Percentiles rank a stretch among this genome's conserved stretches.
Conservation (phyloP, 2,113 vertebrate species). For the Fukomys damarensis region DNA sequence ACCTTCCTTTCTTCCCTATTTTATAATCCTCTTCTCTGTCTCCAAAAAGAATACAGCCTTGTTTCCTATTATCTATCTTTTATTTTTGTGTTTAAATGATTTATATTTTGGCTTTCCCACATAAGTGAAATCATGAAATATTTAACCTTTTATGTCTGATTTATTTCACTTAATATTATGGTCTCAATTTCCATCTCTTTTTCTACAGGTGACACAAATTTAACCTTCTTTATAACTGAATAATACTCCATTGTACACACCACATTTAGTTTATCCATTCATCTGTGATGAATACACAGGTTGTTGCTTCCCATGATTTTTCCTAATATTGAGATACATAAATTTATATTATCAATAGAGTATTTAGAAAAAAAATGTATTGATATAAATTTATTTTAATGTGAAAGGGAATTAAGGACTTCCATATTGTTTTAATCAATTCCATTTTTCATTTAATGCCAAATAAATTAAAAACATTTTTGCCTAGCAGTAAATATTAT, state of each 20-base stretch:
- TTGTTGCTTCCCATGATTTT: not conserved
- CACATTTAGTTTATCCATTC: not conserved
- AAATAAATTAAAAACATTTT: conserved; percentile 31
- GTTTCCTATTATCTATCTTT: not conserved
- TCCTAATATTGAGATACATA: not conserved
- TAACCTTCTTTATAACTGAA: not conserved
- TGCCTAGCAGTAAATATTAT: no score
- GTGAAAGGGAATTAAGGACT: not conserved
- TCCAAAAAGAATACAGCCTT: not conserved
- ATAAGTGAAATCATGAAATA: not conserved
- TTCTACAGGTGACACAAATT: not conserved
- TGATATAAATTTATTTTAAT: conserved; percentile 5
- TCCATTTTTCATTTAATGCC: not conserved
- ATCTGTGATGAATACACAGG: not conserved
- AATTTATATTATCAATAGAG: not conserved
- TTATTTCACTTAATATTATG: not conserved
- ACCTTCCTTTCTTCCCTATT: not conserved
- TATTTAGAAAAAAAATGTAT: not conserved
- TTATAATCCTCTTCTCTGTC: not conserved
- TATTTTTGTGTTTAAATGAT: not conserved
- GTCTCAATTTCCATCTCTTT: not conserved
- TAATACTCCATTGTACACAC: not conserved
- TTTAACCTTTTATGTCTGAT: not conserved
- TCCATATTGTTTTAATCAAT: not conserved
- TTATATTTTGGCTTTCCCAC: not conserved